Evolutionary conservation across 2,113 vertebrate genomes (phyloP), one percentile per base, ranked within the genome.

Genomic region (Ptyas mucosa): DNA sequence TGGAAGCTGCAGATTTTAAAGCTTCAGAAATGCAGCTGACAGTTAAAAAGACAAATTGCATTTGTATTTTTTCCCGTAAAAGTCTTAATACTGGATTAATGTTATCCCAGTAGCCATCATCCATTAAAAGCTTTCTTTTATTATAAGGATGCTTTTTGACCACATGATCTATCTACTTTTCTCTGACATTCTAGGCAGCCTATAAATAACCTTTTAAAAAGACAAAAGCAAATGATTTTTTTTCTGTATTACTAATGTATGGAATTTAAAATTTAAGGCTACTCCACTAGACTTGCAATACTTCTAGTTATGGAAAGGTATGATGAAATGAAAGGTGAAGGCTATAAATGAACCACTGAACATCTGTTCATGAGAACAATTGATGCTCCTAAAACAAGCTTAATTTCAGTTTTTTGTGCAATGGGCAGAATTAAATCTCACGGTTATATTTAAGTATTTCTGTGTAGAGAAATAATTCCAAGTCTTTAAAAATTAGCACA

Each of bases 21-120:
- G 97, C 96, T 96, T 97, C 96, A 97, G 97, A 98, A 98, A 97
- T 97, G 97, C 93, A 96, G 94, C 97, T 98, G 98, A 98, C 97
- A 97, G 97, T 97, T 98, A 93, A 97, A 97, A 97, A 97, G 97
- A 98, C 97, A 97, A 98, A 97, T 98, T 97, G 49, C 91, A 11
- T 97, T 97, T 97, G 96, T 97, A 94, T 97, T 97, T 96, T 96
- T 97, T 96, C 96, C 96, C 94, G 94, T 97, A 97, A 97, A 98
- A 96, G 94, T 98, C 95, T 94, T 97, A 94, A 96, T 94, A 95
- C 95, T 96, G 96, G 95, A 97, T 97, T 98, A 97, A 97, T 97
- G 96, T 97, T 97, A 96, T 97, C 94, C 94, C 97, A 94, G 2
- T 95, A 96, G 97, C 93, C 96, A 97, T 96, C 96, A 95, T 96